Percentiles rank a stretch among this genome's conserved stretches.
Conservation (phyloP, 2,797 vertebrate species). For the Acanthopagrus latus region DNA sequence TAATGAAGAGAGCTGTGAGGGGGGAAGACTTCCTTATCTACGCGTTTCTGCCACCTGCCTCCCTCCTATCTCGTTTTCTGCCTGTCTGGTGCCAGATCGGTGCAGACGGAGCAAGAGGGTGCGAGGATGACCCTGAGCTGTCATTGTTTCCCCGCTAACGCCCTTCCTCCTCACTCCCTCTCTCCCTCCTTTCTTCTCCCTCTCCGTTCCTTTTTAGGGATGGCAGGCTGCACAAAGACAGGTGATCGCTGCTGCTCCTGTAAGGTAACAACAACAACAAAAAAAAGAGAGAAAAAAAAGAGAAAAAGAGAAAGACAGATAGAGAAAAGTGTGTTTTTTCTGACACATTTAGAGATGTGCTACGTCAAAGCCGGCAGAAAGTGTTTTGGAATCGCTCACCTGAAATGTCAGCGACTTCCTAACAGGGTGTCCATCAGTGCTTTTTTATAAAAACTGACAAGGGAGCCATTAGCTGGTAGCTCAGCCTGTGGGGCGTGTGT, state of each 20-base stretch:
- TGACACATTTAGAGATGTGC: conserved; percentile 54
- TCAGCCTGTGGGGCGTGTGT: conserved; percentile 15
- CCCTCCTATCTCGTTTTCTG: conserved; percentile 60
- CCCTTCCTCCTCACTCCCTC: conserved; percentile 39
- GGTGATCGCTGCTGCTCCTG: conserved; percentile 48
- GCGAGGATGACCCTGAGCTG: conserved; percentile 77
- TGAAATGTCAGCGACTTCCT: conserved; percentile 72
- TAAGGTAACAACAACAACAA: conserved; percentile 17
- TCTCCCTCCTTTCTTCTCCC: conserved; percentile 18
- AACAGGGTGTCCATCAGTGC: conserved; percentile 64
- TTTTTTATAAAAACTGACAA: conserved; percentile 64
- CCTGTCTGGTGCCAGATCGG: conserved; percentile 62
- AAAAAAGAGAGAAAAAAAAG: neutral
- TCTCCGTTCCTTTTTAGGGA: conserved; percentile 49
- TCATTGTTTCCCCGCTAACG: conserved; percentile 73
- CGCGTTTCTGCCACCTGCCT: conserved; percentile 53
- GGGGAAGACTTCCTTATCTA: conserved; percentile 57
- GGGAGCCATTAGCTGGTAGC: conserved; percentile 63
- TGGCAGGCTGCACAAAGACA: conserved; percentile 56
- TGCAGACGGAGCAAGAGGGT: conserved; percentile 66
- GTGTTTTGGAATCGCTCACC: conserved; percentile 73
- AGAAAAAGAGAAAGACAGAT: neutral
- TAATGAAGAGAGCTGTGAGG: conserved; percentile 45
- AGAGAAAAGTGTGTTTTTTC: neutral
- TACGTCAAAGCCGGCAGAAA: conserved; percentile 61